phyloP scores from a whole-genome alignment of 1,140 invertebrate species.

The Copidosoma floridanum region DNA sequence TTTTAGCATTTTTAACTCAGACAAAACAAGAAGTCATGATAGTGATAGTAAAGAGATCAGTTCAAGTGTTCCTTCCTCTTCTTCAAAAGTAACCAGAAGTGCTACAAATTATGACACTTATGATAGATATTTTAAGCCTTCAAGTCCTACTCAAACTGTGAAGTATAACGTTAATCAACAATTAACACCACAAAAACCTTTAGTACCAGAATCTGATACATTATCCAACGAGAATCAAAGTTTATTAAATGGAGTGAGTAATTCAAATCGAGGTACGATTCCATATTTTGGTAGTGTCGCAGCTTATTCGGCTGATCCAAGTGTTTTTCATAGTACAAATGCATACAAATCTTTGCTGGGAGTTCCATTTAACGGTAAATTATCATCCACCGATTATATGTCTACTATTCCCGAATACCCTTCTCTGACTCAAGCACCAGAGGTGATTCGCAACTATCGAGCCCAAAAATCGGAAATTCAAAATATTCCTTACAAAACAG shows the following conservation, averaged over 20 bases:
- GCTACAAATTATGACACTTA: not conserved
- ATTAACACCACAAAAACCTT: not conserved
- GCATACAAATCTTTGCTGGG: not conserved
- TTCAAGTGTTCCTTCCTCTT: not conserved
- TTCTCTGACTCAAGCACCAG: not conserved
- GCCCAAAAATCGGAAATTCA: not conserved
- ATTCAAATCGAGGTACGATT: not conserved
- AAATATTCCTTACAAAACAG: not conserved
- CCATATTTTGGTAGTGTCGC: not conserved
- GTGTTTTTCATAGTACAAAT: not conserved
- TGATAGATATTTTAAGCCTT: not conserved
- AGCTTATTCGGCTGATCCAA: not conserved
- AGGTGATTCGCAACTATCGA: not conserved
- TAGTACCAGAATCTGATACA: not conserved
- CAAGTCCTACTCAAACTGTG: not conserved
- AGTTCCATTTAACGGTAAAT: conserved; percentile 1
- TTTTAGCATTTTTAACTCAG: not conserved
- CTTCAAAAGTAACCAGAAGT: conserved; percentile 15
- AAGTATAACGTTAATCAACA: not conserved
- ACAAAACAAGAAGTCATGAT: not conserved
- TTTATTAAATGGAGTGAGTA: not conserved
- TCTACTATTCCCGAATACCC: not conserved
- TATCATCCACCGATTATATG: not conserved
- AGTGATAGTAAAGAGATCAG: conserved; percentile 3
- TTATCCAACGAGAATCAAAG: conserved; percentile 5